Percentiles rank a stretch among this genome's conserved stretches.
Conservation (phyloP, 2,888 invertebrate genomes). For the Chalcis sispes region DNA sequence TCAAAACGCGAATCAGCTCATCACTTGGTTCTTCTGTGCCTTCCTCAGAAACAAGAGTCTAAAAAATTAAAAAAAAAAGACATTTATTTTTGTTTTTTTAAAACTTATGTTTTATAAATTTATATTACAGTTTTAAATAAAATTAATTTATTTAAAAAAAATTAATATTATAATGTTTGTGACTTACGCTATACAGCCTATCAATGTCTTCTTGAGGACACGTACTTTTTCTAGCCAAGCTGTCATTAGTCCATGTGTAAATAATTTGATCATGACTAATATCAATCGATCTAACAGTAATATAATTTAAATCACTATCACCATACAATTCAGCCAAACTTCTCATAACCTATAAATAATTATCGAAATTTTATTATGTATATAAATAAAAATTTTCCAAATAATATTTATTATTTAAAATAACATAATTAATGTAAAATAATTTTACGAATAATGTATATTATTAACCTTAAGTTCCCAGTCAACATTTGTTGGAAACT, state of each 20-base stretch:
- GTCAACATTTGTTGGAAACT: conserved; percentile 83
- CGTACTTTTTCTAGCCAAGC: conserved; percentile 83
- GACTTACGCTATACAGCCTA: conserved; percentile 81
- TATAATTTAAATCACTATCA: conserved; percentile 80
- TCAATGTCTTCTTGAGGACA: conserved; percentile 88
- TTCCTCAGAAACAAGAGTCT: conserved; percentile 78
- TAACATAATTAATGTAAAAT: background rate
- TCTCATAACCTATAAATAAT: conserved; percentile 66
- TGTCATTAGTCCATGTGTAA: conserved; percentile 92
- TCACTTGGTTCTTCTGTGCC: conserved; percentile 77
- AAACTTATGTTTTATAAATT: background rate
- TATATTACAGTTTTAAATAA: background rate
- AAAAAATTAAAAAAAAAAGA: conserved; percentile 3
- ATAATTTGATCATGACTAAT: conserved; percentile 80
- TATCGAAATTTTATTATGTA: background rate
- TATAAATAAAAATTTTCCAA: too few relatives aligned
- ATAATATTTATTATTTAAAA: too few relatives aligned
- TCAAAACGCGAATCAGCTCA: conserved; percentile 80
- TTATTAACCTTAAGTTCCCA: conserved; percentile 78
- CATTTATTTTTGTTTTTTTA: conserved; percentile 3
- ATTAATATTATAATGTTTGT: too few relatives aligned
- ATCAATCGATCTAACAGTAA: conserved; percentile 81
- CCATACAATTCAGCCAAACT: conserved; percentile 76
- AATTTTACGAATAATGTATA: background rate
- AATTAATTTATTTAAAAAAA: too few relatives aligned